Conservation (phyloP, 2,113 vertebrate species). For the Brachirus orientalis region DNA sequence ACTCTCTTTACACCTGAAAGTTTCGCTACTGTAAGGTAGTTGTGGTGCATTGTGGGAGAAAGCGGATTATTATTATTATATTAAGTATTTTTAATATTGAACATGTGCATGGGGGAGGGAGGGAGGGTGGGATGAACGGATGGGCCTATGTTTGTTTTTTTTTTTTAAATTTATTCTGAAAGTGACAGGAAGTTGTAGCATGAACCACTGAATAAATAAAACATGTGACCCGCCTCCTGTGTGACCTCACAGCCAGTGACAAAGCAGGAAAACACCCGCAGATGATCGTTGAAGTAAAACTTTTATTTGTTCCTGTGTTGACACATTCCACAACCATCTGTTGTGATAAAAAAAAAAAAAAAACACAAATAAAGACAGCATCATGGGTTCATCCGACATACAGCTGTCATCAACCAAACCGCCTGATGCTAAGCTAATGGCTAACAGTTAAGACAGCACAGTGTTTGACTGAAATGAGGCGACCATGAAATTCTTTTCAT, state of each 20-base stretch:
- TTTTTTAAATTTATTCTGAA: slow-evolving; percentile 51
- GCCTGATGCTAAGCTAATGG: slow-evolving; percentile 29
- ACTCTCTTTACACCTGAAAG: slow-evolving; percentile 4
- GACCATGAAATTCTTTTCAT: slow-evolving; percentile 8
- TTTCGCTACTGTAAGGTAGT: slow-evolving; percentile 32
- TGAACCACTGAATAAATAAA: slow-evolving; percentile 62
- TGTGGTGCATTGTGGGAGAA: slow-evolving; percentile 51
- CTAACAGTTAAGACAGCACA: slow-evolving; percentile 36
- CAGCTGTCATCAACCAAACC: slow-evolving; percentile 62
- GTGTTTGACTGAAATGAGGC: slow-evolving; percentile 44
- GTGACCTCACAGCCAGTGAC: slow-evolving; percentile 11
- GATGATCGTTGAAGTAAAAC: slow-evolving; percentile 38
- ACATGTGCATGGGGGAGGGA: slow-evolving; percentile 23
- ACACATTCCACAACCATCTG: not conserved
- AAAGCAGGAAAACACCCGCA: not conserved
- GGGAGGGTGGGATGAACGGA: too few relatives aligned
- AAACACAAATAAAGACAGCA: slow-evolving; percentile 25
- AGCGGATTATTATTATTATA: slow-evolving; percentile 10
- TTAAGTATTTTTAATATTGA: slow-evolving; percentile 32
- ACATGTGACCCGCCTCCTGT: slow-evolving; percentile 9
- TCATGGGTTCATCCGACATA: slow-evolving; percentile 52
- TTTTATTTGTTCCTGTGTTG: slow-evolving; percentile 62
- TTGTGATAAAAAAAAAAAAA: slow-evolving; percentile 33
- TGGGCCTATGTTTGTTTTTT: not conserved
- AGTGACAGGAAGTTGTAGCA: slow-evolving; percentile 62